Percentiles rank a stretch among this genome's conserved stretches.
These are phyloP conservation scores for Selene dorsalis DNA, from an alignment of 2,797 vertebrate species.

Conservation along the genomic window DNA sequence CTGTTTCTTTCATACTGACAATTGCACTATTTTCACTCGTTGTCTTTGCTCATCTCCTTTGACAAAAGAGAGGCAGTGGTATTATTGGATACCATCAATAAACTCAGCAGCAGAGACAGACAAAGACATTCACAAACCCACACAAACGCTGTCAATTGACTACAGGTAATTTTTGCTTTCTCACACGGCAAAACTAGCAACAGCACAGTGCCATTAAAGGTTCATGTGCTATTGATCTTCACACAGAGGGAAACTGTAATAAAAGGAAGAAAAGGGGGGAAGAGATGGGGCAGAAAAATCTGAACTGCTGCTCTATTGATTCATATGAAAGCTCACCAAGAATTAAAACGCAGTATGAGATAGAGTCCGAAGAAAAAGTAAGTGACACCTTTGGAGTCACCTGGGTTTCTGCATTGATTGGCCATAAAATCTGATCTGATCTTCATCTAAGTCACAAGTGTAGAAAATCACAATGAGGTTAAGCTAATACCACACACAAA, in stretches of 20 bases:
- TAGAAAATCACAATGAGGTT: not conserved
- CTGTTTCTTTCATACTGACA: not conserved
- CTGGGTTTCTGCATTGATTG: not conserved
- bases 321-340: conserved; percentile 41
- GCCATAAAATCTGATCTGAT: not conserved
- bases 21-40: not conserved
- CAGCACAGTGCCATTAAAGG: conserved; percentile 36
- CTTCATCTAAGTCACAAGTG: not conserved
- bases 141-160: conserved; percentile 26
- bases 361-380: not conserved
- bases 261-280: conserved; percentile 46
- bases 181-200: conserved; percentile 37
- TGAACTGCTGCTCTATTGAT: conserved; percentile 56
- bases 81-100: conserved; percentile 43
- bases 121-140: conserved; percentile 23
- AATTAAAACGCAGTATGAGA: conserved; percentile 33
- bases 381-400: not conserved
- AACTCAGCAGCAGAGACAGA: conserved; percentile 19
- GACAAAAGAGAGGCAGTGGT: conserved; percentile 26
- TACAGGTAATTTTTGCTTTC: conserved; percentile 43
- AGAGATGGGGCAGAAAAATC: conserved; percentile 37
- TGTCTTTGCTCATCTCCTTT: conserved; percentile 35
- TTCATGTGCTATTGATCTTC: conserved; percentile 51
- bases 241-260: conserved; percentile 42
- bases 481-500: too few species aligned